Percentiles rank a stretch among this genome's conserved stretches.
phyloP scores from a whole-genome alignment of 2,797 vertebrate genomes.

The Paguma larvata region DNA sequence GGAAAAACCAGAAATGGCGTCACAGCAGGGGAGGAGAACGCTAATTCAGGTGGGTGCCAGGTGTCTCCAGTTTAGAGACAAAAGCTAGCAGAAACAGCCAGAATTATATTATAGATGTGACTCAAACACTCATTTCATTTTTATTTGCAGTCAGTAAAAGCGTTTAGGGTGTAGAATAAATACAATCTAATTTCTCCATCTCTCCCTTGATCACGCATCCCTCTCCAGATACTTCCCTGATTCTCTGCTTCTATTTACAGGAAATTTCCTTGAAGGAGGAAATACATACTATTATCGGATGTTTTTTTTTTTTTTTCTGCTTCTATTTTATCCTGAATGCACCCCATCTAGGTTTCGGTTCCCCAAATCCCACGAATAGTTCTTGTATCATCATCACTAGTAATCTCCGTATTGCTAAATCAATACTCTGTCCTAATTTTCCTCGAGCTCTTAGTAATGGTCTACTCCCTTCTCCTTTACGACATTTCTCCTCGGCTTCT shows the following conservation, averaged over 20 bases:
- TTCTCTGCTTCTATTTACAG: neutral
- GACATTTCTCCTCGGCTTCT: neutral
- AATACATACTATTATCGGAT: neutral
- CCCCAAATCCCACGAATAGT: neutral
- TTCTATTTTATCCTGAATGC: neutral
- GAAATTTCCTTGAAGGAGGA: neutral
- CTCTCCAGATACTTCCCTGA: neutral
- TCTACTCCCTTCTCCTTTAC: neutral
- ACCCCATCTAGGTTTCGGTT: neutral
- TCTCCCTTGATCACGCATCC: neutral
- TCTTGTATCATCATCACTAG: neutral
- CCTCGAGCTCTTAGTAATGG: neutral
- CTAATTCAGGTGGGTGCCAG: neutral
- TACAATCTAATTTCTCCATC: neutral
- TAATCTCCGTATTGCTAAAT: neutral
- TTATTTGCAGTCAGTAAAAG: neutral
- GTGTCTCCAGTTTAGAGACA: neutral
- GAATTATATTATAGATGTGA: neutral
- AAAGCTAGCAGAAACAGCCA: neutral
- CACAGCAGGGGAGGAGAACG: neutral
- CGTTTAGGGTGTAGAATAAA: neutral
- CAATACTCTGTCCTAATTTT: neutral
- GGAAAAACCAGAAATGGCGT: neutral
- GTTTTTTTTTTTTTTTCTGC: neutral
- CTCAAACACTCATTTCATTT: neutral